Percentiles rank a stretch among this genome's conserved stretches.
phyloP scores from a whole-genome alignment of 2,113 vertebrate species.

The Tachuris rubrigastra region DNA sequence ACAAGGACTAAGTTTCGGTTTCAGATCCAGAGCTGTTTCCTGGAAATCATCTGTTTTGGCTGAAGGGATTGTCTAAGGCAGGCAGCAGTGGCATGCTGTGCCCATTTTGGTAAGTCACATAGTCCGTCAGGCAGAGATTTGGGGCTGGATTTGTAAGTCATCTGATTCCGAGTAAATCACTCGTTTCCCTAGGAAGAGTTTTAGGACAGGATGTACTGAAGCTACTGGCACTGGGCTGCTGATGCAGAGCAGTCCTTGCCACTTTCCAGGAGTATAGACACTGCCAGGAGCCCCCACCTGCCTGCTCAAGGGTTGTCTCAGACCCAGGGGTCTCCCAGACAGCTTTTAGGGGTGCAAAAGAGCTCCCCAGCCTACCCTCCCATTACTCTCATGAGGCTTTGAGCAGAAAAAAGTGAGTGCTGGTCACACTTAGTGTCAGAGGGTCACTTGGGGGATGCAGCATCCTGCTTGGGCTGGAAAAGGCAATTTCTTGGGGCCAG shows the following conservation, averaged over 20 bases:
- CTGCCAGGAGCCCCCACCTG: neutral
- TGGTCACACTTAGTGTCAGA: neutral
- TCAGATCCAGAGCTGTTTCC: neutral
- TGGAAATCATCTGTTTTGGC: neutral
- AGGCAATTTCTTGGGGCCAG: neutral
- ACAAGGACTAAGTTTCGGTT: neutral
- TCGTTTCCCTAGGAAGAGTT: neutral
- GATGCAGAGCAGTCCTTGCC: neutral
- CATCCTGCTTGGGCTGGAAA: neutral
- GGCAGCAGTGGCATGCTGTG: rapidly evolving
- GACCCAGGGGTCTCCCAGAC: rapidly evolving
- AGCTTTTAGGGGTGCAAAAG: neutral
- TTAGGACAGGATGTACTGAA: neutral
- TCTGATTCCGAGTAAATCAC: neutral
- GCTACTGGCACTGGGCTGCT: neutral
- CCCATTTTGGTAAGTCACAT: rapidly evolving
- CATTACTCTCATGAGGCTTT: rapidly evolving
- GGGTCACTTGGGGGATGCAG: neutral
- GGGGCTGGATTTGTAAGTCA: rapidly evolving
- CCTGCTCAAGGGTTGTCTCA: neutral
- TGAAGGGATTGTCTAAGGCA: rapidly evolving
- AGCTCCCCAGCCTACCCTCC: neutral
- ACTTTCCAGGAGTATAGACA: rapidly evolving
- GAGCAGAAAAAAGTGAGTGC: neutral
- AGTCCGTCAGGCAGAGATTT: rapidly evolving